These are phyloP conservation scores for Scrobipalpa atriplicella DNA, from an alignment of 2,888 invertebrate species.

Conservation along the genomic window DNA sequence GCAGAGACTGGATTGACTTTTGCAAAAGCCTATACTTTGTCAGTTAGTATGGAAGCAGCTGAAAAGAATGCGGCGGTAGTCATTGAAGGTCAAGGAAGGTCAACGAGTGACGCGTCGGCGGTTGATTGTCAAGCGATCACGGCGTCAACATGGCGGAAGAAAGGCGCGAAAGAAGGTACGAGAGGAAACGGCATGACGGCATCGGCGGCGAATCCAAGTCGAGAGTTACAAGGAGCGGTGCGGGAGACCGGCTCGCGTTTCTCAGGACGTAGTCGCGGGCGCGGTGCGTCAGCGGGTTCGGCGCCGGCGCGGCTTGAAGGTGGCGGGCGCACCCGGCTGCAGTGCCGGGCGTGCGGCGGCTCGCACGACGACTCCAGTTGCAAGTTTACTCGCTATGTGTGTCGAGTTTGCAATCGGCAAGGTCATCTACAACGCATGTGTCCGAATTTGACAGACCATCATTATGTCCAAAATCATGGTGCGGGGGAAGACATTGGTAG, in stretches of 20 bases:
- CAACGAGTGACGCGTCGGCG: constrained; percentile 12
- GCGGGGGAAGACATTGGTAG: neutral
- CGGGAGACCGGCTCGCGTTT: neutral
- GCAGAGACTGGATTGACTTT: constrained; percentile 30
- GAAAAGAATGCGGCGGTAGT: constrained; percentile 33
- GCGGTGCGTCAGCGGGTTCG: neutral
- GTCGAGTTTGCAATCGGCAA: constrained; percentile 7
- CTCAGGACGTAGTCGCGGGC: neutral
- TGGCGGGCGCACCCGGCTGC: neutral
- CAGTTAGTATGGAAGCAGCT: constrained; percentile 34
- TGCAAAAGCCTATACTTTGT: constrained; percentile 28
- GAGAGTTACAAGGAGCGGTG: constrained; percentile 4
- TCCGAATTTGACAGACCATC: neutral
- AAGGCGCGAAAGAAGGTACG: neutral
- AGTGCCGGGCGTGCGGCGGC: constrained; percentile 12
- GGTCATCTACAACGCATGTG: constrained; percentile 14
- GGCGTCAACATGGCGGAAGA: neutral
- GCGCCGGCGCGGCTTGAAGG: neutral
- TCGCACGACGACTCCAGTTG: neutral
- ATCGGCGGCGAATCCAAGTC: neutral
- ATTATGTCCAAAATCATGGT: neutral
- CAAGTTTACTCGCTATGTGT: constrained; percentile 9
- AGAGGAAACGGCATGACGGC: neutral
- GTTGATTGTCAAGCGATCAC: constrained; percentile 3
- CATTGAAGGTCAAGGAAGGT: constrained; percentile 17